Conservation (phyloP, 2,888 invertebrate genomes). For the Oligia fasciuncula region DNA sequence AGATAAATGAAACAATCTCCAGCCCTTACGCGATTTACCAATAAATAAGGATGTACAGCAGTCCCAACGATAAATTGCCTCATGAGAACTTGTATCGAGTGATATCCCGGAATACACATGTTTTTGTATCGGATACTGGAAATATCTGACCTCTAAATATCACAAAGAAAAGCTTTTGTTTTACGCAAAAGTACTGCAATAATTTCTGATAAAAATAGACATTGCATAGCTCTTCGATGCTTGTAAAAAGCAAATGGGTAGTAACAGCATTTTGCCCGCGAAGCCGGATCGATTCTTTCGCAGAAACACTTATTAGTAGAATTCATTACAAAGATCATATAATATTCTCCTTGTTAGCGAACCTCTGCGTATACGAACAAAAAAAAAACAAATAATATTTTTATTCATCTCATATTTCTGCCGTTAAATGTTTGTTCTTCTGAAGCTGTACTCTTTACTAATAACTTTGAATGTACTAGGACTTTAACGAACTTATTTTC, state of each 20-base stretch:
- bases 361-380: not conserved
- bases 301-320: conserved; percentile 18
- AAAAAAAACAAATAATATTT: not conserved
- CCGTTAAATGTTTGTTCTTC: conserved; percentile 28
- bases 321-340: conserved; percentile 21
- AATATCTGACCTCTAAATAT: conserved; percentile 45
- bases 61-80: conserved; percentile 65
- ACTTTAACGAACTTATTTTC: conserved; percentile 49
- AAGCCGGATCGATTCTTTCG: not conserved
- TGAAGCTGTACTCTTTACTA: conserved; percentile 11
- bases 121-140: conserved; percentile 41
- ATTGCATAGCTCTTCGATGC: not conserved
- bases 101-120: conserved; percentile 57
- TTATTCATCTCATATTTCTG: conserved; percentile 8
- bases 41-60: conserved; percentile 69
- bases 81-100: conserved; percentile 65
- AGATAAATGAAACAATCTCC: conserved; percentile 66
- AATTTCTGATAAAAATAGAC: conserved; percentile 1
- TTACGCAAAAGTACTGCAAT: conserved; percentile 2
- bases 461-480: conserved; percentile 42
- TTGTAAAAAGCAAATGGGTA: not conserved
- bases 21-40: conserved; percentile 66
- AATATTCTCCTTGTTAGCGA: conserved; percentile 24
- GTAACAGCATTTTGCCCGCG: not conserved
- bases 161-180: conserved; percentile 14